Percentiles rank a stretch among this genome's conserved stretches.
Evolutionary conservation across 1,140 invertebrate species (phyloP).

Genomic region (Gonioctena quinquepunctata): DNA sequence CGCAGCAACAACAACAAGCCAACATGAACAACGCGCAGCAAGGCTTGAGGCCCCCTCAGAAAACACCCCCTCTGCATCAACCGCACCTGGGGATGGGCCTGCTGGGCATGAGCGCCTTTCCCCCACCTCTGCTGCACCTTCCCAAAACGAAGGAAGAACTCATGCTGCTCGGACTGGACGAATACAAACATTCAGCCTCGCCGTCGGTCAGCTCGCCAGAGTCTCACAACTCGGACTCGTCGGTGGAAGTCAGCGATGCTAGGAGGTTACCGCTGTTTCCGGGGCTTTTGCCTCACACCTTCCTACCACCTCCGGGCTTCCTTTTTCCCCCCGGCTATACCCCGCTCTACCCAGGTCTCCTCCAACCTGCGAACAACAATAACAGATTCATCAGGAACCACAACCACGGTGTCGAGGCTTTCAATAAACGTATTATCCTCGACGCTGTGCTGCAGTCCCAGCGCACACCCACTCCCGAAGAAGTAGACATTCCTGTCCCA

Average conservation of each 20-base stretch:
- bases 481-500: constrained; percentile 51
- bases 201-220: constrained; percentile 76
- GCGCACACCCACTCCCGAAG: constrained; percentile 57
- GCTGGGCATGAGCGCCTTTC: constrained; percentile 50
- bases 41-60: constrained; percentile 21
- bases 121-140: constrained; percentile 57
- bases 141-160: constrained; percentile 64
- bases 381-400: constrained; percentile 60
- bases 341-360: constrained; percentile 64
- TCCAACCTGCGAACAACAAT: constrained; percentile 64
- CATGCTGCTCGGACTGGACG: constrained; percentile 67
- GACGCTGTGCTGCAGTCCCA: constrained; percentile 74
- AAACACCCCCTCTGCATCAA: constrained; percentile 55
- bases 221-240: constrained; percentile 76
- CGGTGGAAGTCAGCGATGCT: constrained; percentile 65
- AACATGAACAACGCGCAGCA: constrained; percentile 35
- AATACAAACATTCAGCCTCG: constrained; percentile 64
- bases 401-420: constrained; percentile 59
- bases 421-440: constrained; percentile 70
- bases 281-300: constrained; percentile 63
- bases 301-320: constrained; percentile 68
- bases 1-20: constrained; percentile 45
- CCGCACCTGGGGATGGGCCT: constrained; percentile 54
- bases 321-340: constrained; percentile 68
- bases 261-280: constrained; percentile 65